Percentiles rank a stretch among this genome's conserved stretches.
These are phyloP conservation scores for Brachionus rubens DNA, from an alignment of 1,140 invertebrate genomes.

Conservation along the genomic window DNA sequence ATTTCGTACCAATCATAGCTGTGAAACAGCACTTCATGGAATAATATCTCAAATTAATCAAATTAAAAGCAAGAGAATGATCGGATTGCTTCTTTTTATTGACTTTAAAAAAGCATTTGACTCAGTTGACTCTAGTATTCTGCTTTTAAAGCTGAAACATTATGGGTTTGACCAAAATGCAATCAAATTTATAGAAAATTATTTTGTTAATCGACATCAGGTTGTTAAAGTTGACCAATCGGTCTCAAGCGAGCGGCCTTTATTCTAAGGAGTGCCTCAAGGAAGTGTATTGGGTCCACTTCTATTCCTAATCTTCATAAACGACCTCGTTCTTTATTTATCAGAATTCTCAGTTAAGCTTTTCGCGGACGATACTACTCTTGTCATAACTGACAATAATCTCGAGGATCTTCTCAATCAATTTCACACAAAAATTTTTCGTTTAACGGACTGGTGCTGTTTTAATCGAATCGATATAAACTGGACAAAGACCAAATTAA, in stretches of 20 bases:
- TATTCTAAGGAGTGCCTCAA: background rate
- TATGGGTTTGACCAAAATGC: background rate
- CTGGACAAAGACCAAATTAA: background rate
- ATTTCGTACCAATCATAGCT: background rate
- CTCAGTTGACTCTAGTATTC: background rate
- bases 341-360: background rate
- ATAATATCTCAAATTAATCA: background rate
- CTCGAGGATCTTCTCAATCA: background rate
- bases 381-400: background rate
- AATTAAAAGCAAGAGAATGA: background rate
- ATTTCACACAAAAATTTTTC: background rate
- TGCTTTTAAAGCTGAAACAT: background rate
- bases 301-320: conserved; percentile 21
- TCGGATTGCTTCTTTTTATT: conserved; percentile 4
- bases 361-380: background rate
- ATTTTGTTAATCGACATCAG: conserved; percentile 7
- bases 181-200: conserved; percentile 14
- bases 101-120: conserved; percentile 44
- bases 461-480: conserved; percentile 18
- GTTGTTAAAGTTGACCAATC: background rate
- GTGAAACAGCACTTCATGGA: background rate
- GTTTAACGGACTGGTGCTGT: background rate
- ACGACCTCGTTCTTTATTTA: background rate
- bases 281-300: background rate
- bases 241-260: background rate